Evolutionary conservation across 2,797 vertebrate species (phyloP).

Genomic region (Netta rufina): DNA sequence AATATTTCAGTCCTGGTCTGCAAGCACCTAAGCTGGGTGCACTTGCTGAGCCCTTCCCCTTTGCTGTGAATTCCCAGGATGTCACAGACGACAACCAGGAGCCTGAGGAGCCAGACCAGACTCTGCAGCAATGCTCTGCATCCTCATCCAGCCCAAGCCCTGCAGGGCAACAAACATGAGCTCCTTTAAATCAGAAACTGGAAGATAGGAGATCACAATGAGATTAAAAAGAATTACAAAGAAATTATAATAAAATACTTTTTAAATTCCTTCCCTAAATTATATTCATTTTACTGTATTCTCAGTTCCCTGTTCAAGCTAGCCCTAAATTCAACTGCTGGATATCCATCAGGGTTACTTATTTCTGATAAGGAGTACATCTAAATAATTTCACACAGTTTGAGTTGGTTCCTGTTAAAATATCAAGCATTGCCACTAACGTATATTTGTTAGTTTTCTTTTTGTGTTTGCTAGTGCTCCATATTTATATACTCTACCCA

Average conservation of each 20-base stretch:
- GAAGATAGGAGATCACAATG: background rate
- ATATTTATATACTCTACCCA: background rate
- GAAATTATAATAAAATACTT: background rate
- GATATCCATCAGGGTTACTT: background rate
- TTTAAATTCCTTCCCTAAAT: background rate
- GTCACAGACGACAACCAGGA: fast-evolving
- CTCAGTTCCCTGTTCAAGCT: background rate
- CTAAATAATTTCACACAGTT: background rate
- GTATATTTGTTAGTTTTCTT: background rate
- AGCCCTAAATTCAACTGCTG: background rate
- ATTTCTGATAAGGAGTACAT: background rate
- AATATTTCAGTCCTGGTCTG: background rate
- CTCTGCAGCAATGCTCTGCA: fast-evolving
- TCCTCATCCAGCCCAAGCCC: background rate
- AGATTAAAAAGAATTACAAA: background rate
- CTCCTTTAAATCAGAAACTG: background rate
- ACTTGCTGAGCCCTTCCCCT: fast-evolving
- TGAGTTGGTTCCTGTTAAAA: background rate
- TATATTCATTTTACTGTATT: background rate
- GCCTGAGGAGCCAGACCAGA: background rate
- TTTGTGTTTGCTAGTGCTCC: background rate
- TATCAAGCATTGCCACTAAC: background rate
- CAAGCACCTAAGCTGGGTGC: background rate
- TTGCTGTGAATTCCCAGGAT: background rate
- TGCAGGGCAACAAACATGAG: background rate